Evolutionary conservation across 2,888 invertebrate genomes (phyloP).

Genomic region (Entomobrya multifasciata): DNA sequence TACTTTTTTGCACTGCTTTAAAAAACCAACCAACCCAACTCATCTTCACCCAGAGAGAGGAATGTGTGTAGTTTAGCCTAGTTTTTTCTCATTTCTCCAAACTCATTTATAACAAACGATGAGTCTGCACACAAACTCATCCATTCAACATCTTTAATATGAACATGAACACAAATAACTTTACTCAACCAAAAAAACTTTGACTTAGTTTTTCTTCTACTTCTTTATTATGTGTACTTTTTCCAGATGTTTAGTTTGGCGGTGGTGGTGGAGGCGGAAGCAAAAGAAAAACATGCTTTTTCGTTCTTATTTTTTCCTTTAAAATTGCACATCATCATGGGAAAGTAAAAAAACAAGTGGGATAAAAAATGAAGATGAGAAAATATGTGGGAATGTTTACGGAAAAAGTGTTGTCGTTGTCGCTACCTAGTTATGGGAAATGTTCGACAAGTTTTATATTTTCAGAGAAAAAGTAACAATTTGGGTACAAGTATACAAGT

Average conservation of each 20-base stretch:
- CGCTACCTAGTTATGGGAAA: conserved; percentile 45
- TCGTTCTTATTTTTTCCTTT: background rate
- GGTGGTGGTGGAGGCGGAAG: background rate
- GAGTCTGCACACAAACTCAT: background rate
- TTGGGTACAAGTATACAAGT: background rate
- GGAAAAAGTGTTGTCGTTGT: conserved; percentile 19
- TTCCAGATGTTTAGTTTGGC: conserved; percentile 51
- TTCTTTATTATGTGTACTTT: conserved; percentile 36
- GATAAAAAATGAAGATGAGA: conserved; percentile 8
- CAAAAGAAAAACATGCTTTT: conserved; percentile 16
- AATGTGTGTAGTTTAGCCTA: conserved; percentile 47
- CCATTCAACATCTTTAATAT: background rate
- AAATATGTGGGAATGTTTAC: conserved; percentile 37
- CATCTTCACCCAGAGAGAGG: conserved; percentile 33
- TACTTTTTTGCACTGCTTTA: background rate
- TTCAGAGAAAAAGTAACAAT: conserved; percentile 33
- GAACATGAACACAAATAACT: background rate
- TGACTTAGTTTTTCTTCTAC: conserved; percentile 32
- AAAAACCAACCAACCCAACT: background rate
- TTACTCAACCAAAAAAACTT: conserved; percentile 1
- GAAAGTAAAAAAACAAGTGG: background rate
- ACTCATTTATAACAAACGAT: conserved; percentile 26
- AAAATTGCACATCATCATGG: conserved; percentile 28
- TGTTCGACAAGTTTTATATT: conserved; percentile 57
- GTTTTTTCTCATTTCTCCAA: conserved; percentile 49